phyloP scores from a whole-genome alignment of 2,113 vertebrate genomes.

The Macaca mulatta region DNA sequence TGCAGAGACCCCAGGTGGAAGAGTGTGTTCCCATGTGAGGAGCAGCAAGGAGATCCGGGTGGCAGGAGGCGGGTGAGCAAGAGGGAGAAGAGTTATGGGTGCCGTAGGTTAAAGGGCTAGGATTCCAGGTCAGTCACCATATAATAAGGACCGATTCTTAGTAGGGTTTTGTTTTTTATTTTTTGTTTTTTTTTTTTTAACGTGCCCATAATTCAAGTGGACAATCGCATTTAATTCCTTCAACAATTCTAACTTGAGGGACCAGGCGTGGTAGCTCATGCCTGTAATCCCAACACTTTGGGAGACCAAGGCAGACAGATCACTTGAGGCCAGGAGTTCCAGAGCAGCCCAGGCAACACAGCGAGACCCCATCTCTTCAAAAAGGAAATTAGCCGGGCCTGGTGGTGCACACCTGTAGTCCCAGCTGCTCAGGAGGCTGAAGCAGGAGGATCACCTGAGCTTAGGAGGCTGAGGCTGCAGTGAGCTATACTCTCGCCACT shows the following conservation, averaged over 20 bases:
- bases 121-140: background rate
- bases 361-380: background rate
- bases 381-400: background rate
- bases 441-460: background rate
- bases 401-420: background rate
- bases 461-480: background rate
- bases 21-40: fast-evolving
- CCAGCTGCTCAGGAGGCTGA: background rate
- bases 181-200: no score
- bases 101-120: fast-evolving
- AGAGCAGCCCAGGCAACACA: background rate
- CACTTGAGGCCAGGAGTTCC: background rate
- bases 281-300: background rate
- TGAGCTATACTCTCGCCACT: background rate
- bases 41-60: fast-evolving
- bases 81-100: background rate
- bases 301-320: background rate
- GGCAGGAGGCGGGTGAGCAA: background rate
- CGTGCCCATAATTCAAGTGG: fast-evolving
- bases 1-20: no score
- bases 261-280: fast-evolving
- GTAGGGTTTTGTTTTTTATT: no score
- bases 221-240: background rate
- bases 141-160: fast-evolving
- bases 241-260: background rate